A percentile compares a stretch with the other conserved stretches of the same genome.
These are phyloP conservation scores for Tyria jacobaeae DNA, from an alignment of 2,888 invertebrate species.

Conservation along the genomic window DNA sequence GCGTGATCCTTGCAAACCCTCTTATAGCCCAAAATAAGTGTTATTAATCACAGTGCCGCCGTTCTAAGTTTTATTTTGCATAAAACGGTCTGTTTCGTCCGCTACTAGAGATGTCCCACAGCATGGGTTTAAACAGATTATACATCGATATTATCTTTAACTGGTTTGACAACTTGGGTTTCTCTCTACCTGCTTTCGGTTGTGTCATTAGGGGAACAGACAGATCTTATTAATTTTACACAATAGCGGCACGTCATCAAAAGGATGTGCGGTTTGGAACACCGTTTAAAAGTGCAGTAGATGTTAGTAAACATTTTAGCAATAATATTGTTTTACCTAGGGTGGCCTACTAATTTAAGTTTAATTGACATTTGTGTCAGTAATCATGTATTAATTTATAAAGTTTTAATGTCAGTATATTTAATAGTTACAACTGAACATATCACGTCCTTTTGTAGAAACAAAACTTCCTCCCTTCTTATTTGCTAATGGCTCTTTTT, in stretches of 20 bases:
- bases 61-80: slow-evolving; percentile 52
- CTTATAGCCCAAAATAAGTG: slow-evolving; percentile 61
- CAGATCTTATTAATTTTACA: slow-evolving; percentile 28
- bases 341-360: too few species aligned
- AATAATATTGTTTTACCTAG: slow-evolving; percentile 14
- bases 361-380: slow-evolving; percentile 3
- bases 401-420: too few species aligned
- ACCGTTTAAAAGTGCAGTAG: slow-evolving; percentile 20
- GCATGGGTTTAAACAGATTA: slow-evolving; percentile 18
- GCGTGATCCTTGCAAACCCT: slow-evolving; percentile 59
- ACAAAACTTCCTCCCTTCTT: too few species aligned
- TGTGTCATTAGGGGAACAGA: slow-evolving; percentile 22
- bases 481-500: too few species aligned
- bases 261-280: slow-evolving; percentile 17
- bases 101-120: slow-evolving; percentile 14
- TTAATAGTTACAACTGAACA: too few species aligned
- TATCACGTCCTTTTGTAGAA: too few species aligned
- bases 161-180: slow-evolving; percentile 37
- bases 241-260: slow-evolving; percentile 36
- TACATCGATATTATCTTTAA: slow-evolving; percentile 23
- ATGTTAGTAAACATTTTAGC: slow-evolving; percentile 21
- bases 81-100: slow-evolving; percentile 25
- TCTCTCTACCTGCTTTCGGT: slow-evolving; percentile 43
- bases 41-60: slow-evolving; percentile 59
- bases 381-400: slow-evolving; percentile 9